Evolutionary conservation across 2,797 vertebrate species (phyloP), one percentile per base, ranked within the genome.

Genomic region (Sebastes nivosus): DNA sequence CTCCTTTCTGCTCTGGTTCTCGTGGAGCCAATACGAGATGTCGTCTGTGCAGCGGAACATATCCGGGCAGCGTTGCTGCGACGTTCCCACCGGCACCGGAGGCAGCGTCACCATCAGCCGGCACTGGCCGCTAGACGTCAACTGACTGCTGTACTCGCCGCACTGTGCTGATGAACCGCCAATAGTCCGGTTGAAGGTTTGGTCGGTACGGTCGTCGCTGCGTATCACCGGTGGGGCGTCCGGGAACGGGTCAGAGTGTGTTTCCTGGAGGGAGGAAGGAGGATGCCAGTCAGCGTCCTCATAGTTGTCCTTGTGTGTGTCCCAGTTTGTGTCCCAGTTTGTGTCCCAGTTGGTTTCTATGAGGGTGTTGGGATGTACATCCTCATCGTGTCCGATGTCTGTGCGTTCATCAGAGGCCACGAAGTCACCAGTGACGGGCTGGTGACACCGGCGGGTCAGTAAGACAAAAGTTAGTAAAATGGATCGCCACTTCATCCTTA

Each of bases 41-140:
- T 96, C 95, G 0, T 96, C 95, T 0, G 95, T 95, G 82, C 97
- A 97, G 25, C 96, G 95, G 59, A 97, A 97, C 90, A 97, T 92
- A 11, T 97, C 96, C 0, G 97, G 96, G 86, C 97, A 97, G 3
- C 89, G 84, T 55, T 90, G 95, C 60, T 94, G 93, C 0, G 94
- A 27, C 0, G 42, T 18, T 22, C 84, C 95, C 9, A 94, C 87
- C 1, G 91, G 90, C 7, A 95, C 89, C 0, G 94, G 93, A 0
- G 95, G 96, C 58, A 97, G 52, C 2, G 54, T 89, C 0, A 87
- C 90, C 6, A 0, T 81, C 52, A 93, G 42, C 11, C 77, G 77
- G 34, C 92, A 93, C 13, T 58, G 84, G 1, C 90, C 90, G 0
- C 58, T 52, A 1, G 89, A 52, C 0, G 18, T 88, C 66, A 87